Evolutionary conservation across 2,113 vertebrate genomes (phyloP).

Genomic region (Carettochelys insculpta): DNA sequence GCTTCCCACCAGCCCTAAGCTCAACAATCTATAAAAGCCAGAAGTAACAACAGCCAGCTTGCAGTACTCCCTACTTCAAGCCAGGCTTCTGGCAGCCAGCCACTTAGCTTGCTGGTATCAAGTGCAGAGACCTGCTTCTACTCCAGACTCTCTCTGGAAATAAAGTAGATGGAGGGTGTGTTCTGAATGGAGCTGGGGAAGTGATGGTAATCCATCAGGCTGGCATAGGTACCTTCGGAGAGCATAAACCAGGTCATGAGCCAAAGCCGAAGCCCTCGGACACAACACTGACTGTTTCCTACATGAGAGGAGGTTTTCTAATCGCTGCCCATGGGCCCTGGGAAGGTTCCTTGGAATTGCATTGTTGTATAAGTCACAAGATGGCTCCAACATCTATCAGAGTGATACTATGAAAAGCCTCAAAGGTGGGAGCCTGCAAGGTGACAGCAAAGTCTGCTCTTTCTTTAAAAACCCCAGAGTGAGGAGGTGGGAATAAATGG

Average conservation of each 20-base stretch:
- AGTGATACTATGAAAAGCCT: not conserved
- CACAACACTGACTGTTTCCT: not conserved
- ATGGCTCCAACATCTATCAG: not conserved
- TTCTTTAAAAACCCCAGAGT: not conserved
- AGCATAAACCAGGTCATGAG: not conserved
- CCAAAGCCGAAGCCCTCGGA: not conserved
- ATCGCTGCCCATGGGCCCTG: not conserved
- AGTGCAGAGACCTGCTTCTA: not conserved
- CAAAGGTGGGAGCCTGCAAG: not conserved
- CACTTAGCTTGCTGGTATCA: not conserved
- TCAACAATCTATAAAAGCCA: not conserved
- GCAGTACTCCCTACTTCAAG: not conserved
- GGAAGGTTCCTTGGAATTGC: not conserved
- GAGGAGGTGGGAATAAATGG: not conserved
- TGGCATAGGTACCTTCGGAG: slow-evolving; percentile 4
- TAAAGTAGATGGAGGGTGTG: not conserved
- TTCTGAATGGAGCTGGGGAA: fast-evolving
- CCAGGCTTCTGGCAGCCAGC: not conserved
- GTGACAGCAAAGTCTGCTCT: not conserved
- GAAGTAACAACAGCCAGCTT: not conserved
- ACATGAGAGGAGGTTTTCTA: too few species aligned
- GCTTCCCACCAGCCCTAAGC: not conserved
- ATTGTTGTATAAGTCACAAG: not conserved
- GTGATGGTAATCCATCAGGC: not conserved
- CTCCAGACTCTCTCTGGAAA: not conserved